Base-by-base conservation (phyloP, 2,797 vertebrate genomes). In the Gouania willdenowi region DNA sequence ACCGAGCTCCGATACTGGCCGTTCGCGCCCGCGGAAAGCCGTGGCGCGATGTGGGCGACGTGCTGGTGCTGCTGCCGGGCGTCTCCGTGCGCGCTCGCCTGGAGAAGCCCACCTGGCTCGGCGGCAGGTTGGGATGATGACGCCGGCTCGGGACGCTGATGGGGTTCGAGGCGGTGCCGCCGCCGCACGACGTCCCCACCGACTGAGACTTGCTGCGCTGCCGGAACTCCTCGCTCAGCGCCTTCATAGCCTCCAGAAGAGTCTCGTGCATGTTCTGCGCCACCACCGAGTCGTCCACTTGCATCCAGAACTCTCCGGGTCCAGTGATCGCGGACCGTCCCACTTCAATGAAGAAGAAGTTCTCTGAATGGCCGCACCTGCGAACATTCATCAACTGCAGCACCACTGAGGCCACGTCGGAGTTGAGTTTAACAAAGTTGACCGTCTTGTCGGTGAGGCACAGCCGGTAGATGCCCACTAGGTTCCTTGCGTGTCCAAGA, bases 201-300 rank as follows among this genome's bases (percentile, higher is more conserved):
- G 90, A 86, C 62, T 92, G 91, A 33, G 88, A 88, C 52, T 91
- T 92, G 53, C 86, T 87, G 12, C 89, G 84, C 37, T 89, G 85
- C 9, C 92, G 87, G 36, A 92, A 91, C 71, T 93, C 92, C 49
- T 92, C 91, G n/a, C 91, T 93, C 5, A 93, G 64, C 7, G 92
- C 90, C 66, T 91, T 92, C 92, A 93, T 93, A 60, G 92, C 91
- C 61, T 93, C 92, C 60, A 93, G 71, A 44, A 93, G 83, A 41
- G 92, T 92, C 72, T 93, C 92, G 0, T 93, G 92, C 92, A 93
- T 92, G 82, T 92, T 87, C 81, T 92, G 92, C 3, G 92, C 92
- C 33, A 92, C 90, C 49, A 88, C 87, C 0, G 86, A 88, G 80
- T 90, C 88, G 4, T 91, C 88, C 48, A 90, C 89, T 64, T 90